These are phyloP conservation scores for Sturmia bella DNA, from an alignment of 2,888 invertebrate species.

Conservation along the genomic window DNA sequence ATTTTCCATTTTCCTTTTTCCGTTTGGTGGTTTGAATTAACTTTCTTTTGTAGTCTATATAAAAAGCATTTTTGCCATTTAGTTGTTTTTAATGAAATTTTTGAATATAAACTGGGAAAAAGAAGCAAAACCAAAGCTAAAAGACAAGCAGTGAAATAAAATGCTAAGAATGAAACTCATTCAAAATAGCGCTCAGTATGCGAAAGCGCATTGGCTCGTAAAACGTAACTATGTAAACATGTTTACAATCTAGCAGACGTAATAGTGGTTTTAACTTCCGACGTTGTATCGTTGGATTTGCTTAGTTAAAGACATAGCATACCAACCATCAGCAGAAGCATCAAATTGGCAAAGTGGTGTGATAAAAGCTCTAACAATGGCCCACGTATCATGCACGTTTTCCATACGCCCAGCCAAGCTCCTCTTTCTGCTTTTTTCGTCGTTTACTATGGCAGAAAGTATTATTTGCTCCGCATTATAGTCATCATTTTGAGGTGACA, in stretches of 20 bases:
- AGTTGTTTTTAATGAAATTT: constrained; percentile 63
- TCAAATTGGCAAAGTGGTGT: constrained; percentile 1
- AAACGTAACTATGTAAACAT: constrained; percentile 61
- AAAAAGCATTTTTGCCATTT: constrained; percentile 62
- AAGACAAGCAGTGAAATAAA: constrained; percentile 38
- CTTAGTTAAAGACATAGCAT: constrained; percentile 49
- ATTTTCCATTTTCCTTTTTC: constrained; percentile 51
- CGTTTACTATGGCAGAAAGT: constrained; percentile 7
- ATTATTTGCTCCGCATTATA: constrained; percentile 37
- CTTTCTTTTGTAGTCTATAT: constrained; percentile 64
- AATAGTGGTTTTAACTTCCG: constrained; percentile 60
- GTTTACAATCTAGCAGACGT: constrained; percentile 58
- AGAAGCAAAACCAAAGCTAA: constrained; percentile 21
- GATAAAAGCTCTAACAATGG: constrained; percentile 39
- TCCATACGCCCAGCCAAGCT: background rate
- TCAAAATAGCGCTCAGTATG: constrained; percentile 32
- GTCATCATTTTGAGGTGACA: constrained; percentile 47
- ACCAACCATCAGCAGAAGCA: constrained; percentile 1
- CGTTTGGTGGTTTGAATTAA: constrained; percentile 65
- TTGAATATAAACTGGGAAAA: constrained; percentile 15
- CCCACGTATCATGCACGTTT: background rate
- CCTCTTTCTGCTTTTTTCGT: background rate
- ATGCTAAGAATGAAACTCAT: constrained; percentile 28
- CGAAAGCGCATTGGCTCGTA: constrained; percentile 52
- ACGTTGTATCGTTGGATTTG: constrained; percentile 46